phyloP scores from a whole-genome alignment of 1,140 invertebrate species.

The Scaptomyza pallida region DNA sequence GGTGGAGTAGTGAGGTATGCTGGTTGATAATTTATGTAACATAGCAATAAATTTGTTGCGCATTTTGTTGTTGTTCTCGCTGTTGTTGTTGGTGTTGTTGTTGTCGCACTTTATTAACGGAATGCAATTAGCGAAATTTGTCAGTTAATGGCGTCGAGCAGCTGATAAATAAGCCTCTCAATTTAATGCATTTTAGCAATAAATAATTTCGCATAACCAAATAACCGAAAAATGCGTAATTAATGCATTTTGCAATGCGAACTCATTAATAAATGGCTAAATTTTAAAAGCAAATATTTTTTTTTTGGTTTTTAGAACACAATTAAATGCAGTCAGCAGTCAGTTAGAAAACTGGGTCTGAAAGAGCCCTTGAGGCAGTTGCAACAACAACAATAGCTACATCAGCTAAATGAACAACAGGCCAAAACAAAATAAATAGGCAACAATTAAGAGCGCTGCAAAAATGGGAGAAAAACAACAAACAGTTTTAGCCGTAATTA shows the following conservation, averaged over 20 bases:
- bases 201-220: conserved; percentile 58
- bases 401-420: conserved; percentile 10
- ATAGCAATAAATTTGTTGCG: conserved; percentile 35
- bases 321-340: conserved; percentile 51
- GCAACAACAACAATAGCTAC: conserved; percentile 3
- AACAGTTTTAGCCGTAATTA: conserved; percentile 45
- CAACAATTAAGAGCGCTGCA: conserved; percentile 17
- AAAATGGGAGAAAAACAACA: conserved; percentile 1
- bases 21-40: conserved; percentile 41
- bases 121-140: conserved; percentile 80
- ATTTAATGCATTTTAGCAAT: conserved; percentile 77
- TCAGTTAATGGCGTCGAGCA: conserved; percentile 75
- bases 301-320: conserved; percentile 36
- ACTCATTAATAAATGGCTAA: conserved; percentile 74
- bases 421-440: conserved; percentile 47
- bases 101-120: conserved; percentile 72
- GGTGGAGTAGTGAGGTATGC: too few relatives aligned
- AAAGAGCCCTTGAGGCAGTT: conserved; percentile 26
- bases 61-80: conserved; percentile 15
- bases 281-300: conserved; percentile 72
- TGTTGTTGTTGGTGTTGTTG: background rate
- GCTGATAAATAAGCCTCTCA: conserved; percentile 76
- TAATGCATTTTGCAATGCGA: conserved; percentile 64
- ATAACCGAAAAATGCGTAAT: conserved; percentile 51
- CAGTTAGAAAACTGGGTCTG: conserved; percentile 39